These are phyloP conservation scores for Hymenopus coronatus DNA, from an alignment of 2,888 invertebrate species.

Conservation along the genomic window DNA sequence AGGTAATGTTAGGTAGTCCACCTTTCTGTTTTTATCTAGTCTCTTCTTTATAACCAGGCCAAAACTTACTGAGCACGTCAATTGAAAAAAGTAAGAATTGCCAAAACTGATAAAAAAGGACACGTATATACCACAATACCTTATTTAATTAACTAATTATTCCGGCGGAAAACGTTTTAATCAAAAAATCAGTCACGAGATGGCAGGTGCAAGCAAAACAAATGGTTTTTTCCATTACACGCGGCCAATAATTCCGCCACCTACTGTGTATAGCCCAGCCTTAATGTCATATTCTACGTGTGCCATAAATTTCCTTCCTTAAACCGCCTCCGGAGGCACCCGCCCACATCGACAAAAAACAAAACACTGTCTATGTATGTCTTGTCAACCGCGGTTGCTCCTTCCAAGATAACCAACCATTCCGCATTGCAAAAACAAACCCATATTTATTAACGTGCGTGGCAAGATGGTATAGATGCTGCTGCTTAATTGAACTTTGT, in stretches of 20 bases:
- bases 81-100: too few relatives aligned
- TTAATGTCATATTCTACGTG: background rate
- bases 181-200: background rate
- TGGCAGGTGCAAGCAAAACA: background rate
- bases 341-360: background rate
- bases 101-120: too few relatives aligned
- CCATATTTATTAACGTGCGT: background rate
- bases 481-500: background rate
- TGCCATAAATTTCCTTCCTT: background rate
- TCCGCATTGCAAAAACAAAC: background rate
- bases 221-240: background rate
- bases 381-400: background rate
- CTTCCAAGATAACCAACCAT: background rate
- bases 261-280: background rate
- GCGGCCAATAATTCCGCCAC: background rate
- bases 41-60: too few relatives aligned
- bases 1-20: too few relatives aligned
- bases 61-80: too few relatives aligned
- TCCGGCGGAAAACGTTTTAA: background rate
- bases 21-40: too few relatives aligned
- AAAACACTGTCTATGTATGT: background rate
- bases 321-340: background rate
- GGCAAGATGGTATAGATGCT: background rate
- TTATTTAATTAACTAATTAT: background rate
- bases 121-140: background rate